phyloP scores from a whole-genome alignment of 1,140 invertebrate genomes.

The Nymphalis io region DNA sequence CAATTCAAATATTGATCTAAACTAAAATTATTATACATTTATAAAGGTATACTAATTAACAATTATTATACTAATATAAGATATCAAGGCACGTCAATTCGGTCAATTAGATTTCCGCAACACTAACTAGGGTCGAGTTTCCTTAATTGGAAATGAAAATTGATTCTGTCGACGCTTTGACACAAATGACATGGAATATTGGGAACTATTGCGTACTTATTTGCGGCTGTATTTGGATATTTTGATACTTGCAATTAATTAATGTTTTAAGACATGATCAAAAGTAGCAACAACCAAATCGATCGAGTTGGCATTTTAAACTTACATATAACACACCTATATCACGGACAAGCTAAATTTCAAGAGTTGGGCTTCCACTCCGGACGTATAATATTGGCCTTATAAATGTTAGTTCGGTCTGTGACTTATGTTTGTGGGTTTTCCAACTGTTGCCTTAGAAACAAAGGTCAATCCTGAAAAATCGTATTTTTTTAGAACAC shows the following conservation, averaged over 20 bases:
- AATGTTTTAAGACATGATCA: not conserved
- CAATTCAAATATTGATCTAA: too few relatives aligned
- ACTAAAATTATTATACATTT: not conserved
- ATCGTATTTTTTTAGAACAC: too few relatives aligned
- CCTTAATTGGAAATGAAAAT: slow-evolving; percentile 30
- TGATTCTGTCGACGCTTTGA: slow-evolving; percentile 21
- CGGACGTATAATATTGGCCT: too few relatives aligned
- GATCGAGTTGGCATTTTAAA: too few relatives aligned
- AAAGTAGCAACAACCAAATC: too few relatives aligned
- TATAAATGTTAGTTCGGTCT: too few relatives aligned
- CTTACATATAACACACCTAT: too few relatives aligned
- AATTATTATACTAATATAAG: not conserved
- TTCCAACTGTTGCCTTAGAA: too few relatives aligned
- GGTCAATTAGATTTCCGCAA: slow-evolving; percentile 15
- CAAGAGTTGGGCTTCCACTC: too few relatives aligned
- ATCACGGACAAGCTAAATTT: too few relatives aligned
- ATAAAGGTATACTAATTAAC: not conserved
- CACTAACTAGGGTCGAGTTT: slow-evolving; percentile 13
- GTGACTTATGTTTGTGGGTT: too few relatives aligned
- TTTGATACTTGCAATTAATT: not conserved
- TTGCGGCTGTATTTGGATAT: not conserved
- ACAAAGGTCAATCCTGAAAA: too few relatives aligned
- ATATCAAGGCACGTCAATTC: not conserved
- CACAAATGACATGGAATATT: slow-evolving; percentile 26
- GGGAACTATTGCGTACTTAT: not conserved